Percentiles rank a stretch among this genome's conserved stretches.
Evolutionary conservation across 2,113 vertebrate genomes (phyloP).

Genomic region (Nerophis lumbriciformis): DNA sequence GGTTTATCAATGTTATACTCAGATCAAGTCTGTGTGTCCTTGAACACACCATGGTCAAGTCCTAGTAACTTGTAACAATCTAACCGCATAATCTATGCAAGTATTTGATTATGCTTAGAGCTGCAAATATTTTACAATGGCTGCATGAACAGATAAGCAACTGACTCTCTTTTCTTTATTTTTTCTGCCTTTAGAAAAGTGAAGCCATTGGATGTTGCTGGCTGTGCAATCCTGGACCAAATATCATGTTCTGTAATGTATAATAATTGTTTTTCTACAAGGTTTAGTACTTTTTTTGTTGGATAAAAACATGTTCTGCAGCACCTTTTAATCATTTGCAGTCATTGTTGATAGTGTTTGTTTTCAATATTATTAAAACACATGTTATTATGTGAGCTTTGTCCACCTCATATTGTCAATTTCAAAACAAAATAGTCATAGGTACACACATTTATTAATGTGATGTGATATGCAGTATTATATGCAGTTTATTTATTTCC

Average conservation of each 20-base stretch:
- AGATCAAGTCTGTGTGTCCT: no score
- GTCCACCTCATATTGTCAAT: neutral
- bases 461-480: no score
- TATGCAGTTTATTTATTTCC: no score
- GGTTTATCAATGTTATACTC: no score
- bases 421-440: no score
- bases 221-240: conserved; percentile 5
- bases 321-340: neutral
- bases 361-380: conserved; percentile 14
- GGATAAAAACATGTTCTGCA: neutral
- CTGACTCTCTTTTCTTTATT: neutral
- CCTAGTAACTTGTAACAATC: no score
- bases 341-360: neutral
- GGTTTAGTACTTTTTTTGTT: neutral
- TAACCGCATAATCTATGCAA: no score
- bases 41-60: no score
- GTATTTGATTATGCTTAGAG: no score
- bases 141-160: no score
- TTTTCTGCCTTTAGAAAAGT: conserved; percentile 27
- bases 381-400: neutral
- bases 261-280: conserved; percentile 2
- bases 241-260: neutral
- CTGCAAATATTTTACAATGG: no score
- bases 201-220: conserved; percentile 1
- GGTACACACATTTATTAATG: no score